Percentiles rank a stretch among this genome's conserved stretches.
These are phyloP conservation scores for Strigops habroptila DNA, from an alignment of 2,113 vertebrate species.

Conservation along the genomic window DNA sequence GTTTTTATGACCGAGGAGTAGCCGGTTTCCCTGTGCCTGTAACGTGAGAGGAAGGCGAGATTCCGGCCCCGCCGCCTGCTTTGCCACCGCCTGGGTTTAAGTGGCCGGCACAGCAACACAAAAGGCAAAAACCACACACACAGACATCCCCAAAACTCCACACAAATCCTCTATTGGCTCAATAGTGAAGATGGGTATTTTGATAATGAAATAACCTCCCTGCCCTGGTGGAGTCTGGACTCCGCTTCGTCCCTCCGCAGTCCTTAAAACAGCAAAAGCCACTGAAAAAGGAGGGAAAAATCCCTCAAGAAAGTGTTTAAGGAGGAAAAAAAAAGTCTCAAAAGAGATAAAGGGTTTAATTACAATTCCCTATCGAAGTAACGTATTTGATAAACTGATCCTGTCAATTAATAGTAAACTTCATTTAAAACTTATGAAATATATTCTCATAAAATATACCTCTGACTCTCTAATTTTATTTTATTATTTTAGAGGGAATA, in stretches of 20 bases:
- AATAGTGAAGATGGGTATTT: constrained; percentile 62
- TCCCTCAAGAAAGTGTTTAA: constrained; percentile 57
- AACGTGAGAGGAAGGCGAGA: constrained; percentile 23
- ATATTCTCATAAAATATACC: constrained; percentile 30
- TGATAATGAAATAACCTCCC: constrained; percentile 63
- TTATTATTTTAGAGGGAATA: background rate
- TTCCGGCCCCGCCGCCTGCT: constrained; percentile 36
- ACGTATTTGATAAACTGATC: constrained; percentile 71
- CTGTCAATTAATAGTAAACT: constrained; percentile 75
- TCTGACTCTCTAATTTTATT: background rate
- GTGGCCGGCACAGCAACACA: constrained; percentile 49
- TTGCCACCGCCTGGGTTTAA: constrained; percentile 56
- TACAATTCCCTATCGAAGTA: constrained; percentile 74
- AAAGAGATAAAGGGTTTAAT: constrained; percentile 75
- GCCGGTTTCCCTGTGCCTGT: background rate
- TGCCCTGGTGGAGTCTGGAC: constrained; percentile 7
- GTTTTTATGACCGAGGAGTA: background rate
- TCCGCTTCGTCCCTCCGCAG: constrained; percentile 2
- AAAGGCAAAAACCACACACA: constrained; percentile 40
- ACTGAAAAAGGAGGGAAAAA: background rate
- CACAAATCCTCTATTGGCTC: constrained; percentile 47
- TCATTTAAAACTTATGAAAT: constrained; percentile 65
- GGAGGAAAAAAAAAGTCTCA: constrained; percentile 49
- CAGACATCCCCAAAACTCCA: background rate
- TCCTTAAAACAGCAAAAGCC: background rate